These are phyloP conservation scores for Gobiocypris rarus DNA, from an alignment of 2,113 vertebrate genomes.

Conservation along the genomic window DNA sequence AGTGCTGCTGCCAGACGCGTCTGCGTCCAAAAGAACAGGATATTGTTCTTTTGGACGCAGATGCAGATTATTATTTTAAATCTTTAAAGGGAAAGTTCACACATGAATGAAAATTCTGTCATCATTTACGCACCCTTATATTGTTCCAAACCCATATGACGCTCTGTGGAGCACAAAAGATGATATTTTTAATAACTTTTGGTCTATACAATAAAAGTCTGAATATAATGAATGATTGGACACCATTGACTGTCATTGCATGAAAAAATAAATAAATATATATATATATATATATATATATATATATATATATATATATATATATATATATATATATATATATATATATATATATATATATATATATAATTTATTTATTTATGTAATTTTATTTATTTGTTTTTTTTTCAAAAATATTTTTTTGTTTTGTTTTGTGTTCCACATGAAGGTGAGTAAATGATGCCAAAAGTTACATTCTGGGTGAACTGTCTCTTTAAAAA, in stretches of 20 bases:
- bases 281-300: too few species aligned
- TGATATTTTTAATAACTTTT: background rate
- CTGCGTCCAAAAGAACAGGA: background rate
- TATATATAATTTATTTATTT: too few species aligned
- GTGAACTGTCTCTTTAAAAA: background rate
- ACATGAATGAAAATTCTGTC: background rate
- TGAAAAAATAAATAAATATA: too few species aligned
- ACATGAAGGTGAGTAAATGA: background rate
- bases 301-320: too few species aligned
- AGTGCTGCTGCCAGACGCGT: slow-evolving; percentile 5
- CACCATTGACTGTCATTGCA: background rate
- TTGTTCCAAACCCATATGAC: background rate
- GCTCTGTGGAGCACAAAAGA: background rate
- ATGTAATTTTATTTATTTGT: too few species aligned
- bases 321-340: too few species aligned
- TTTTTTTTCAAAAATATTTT: too few species aligned
- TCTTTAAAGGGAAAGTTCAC: background rate
- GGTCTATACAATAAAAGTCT: background rate
- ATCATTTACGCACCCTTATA: background rate
- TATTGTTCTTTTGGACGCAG: slow-evolving; percentile 19
- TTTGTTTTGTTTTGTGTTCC: background rate
- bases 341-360: too few species aligned
- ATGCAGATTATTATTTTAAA: slow-evolving; percentile 1
- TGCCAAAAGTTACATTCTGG: background rate
- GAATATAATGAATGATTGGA: background rate